These are phyloP conservation scores for Buphagus erythrorhynchus DNA, from an alignment of 2,797 vertebrate species.

Conservation along the genomic window DNA sequence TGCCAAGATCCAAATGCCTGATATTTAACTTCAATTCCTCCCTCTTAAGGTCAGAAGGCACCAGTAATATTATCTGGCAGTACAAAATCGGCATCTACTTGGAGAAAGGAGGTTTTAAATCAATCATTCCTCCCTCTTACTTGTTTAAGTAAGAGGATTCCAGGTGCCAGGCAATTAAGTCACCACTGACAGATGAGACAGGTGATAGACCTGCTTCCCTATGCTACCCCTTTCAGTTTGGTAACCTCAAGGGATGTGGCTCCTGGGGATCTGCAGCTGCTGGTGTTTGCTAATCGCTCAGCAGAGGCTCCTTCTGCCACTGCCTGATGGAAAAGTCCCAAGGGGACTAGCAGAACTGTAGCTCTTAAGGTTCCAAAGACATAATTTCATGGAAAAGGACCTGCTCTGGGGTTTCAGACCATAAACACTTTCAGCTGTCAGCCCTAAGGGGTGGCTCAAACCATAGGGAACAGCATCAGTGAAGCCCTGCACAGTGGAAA, in stretches of 20 bases:
- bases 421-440: neutral
- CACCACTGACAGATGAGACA: constrained; percentile 36
- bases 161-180: constrained; percentile 34
- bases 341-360: neutral
- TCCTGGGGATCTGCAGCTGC: neutral
- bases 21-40: constrained; percentile 41
- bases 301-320: neutral
- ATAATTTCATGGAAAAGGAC: neutral
- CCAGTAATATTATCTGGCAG: constrained; percentile 11
- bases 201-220: constrained; percentile 29
- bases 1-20: constrained; percentile 41
- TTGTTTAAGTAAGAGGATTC: neutral
- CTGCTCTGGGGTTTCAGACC: neutral
- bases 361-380: neutral
- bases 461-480: accelerated
- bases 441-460: neutral
- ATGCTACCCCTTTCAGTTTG: neutral
- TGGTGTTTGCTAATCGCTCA: neutral
- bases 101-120: constrained; percentile 37
- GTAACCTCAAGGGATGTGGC: neutral
- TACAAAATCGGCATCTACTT: neutral
- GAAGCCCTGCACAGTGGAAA: neutral
- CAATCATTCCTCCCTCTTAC: constrained; percentile 17
- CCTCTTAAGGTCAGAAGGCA: constrained; percentile 42
- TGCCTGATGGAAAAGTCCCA: neutral